Conservation (phyloP, 2,888 invertebrate species). For the Cosmorhoe ocellata region DNA sequence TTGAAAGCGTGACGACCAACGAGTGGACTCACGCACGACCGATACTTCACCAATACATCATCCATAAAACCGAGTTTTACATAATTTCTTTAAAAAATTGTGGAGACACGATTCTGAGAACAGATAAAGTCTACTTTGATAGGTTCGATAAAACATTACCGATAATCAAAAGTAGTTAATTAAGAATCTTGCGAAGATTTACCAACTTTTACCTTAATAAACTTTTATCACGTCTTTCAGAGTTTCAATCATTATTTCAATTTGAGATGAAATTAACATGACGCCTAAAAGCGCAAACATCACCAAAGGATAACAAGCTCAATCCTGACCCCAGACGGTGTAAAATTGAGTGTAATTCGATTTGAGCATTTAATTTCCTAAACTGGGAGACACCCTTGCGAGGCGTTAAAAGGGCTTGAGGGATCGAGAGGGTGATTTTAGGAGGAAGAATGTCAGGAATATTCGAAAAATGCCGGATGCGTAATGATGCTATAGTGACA, state of each 20-base stretch:
- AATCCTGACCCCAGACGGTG: constrained; percentile 50
- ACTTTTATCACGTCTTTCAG: constrained; percentile 33
- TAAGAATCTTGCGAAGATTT: constrained; percentile 5
- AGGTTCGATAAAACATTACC: too few species aligned
- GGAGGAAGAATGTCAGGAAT: constrained; percentile 59
- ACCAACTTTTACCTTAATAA: constrained; percentile 18
- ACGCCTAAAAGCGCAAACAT: constrained; percentile 26
- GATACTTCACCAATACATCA: constrained; percentile 31
- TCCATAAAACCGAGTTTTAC: constrained; percentile 1
- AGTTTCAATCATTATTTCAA: constrained; percentile 37
- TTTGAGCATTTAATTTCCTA: constrained; percentile 66
- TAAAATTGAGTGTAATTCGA: constrained; percentile 64
- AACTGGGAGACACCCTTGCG: constrained; percentile 50
- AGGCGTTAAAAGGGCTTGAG: constrained; percentile 69
- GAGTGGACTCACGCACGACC: constrained; percentile 48
- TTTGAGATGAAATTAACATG: constrained; percentile 36
- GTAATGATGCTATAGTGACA: constrained; percentile 56
- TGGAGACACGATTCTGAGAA: too few species aligned
- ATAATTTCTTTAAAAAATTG: too few species aligned
- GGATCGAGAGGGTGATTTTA: constrained; percentile 53
- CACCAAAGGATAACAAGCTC: constrained; percentile 50
- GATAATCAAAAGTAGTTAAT: too few species aligned
- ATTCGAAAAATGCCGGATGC: constrained; percentile 48
- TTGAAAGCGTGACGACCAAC: constrained; percentile 66
- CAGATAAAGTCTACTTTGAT: too few species aligned